Base-by-base conservation (phyloP, 2,113 vertebrate species). In the Oceanodroma tethys region DNA sequence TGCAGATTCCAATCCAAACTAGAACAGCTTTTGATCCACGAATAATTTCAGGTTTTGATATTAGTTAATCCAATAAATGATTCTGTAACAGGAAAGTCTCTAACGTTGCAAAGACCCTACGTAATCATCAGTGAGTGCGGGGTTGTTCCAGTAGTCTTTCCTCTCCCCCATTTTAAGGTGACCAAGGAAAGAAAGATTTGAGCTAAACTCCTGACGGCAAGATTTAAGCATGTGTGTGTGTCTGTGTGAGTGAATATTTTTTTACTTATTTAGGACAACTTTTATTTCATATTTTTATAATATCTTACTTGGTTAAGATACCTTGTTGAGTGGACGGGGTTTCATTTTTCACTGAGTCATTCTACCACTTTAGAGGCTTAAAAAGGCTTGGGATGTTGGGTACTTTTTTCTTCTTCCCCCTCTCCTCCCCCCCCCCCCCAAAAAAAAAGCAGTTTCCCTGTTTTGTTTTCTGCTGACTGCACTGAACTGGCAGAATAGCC, bases 391-490 rank as follows among this genome's bases (percentile, higher is more conserved):
- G 29, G 34, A 86, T 74, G 14, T 65, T 75, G 32, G 36, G 30
- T 42, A 43, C 26, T 27, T 74, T 27, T 58, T 58, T 86, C 63
- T 40, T 22, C 11, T 58, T 87, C 47, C 67, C 29, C 29, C 58
- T 87, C 47, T 72, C 29, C 29, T 16, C 20, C 11, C 11, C 9
- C 25, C 4, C 8, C 30, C 5, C 16, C 9, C 5, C 32, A 42
- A 29, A 36, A 53, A 32, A 63, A 68, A 60, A 42, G 10, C 68
- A 67, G 12, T 42, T 3, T 68, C 40, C 27, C 55, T 66, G 16
- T 65, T 97, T 91, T 85, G 73, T 81, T 85, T 97, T 96, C 66
- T 95, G 96, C 95, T 95, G 94, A 96, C 91, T 72, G 53, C 32
- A 82, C n/a, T 72, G 75, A 79, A 85, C 52, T 85, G 84, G 58